Evolutionary conservation across 2,888 invertebrate genomes (phyloP).

Genomic region (Teleiodes luculella): DNA sequence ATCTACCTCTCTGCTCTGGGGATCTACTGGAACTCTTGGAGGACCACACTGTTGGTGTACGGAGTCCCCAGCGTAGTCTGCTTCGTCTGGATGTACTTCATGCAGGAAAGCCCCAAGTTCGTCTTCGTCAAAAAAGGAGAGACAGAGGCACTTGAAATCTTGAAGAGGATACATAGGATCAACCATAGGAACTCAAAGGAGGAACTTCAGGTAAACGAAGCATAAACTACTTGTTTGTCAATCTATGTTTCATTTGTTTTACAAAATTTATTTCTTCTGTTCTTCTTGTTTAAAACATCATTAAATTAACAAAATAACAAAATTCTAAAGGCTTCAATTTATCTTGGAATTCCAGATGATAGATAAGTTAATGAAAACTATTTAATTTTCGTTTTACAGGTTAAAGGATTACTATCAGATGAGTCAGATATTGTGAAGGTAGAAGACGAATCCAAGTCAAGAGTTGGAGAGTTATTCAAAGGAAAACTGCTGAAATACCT

Average conservation of each 20-base stretch:
- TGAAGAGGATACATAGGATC: slow-evolving; percentile 47
- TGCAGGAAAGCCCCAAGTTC: slow-evolving; percentile 89
- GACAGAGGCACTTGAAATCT: slow-evolving; percentile 70
- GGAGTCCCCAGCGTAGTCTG: slow-evolving; percentile 81
- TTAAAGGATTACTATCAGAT: slow-evolving; percentile 45
- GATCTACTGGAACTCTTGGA: slow-evolving; percentile 84
- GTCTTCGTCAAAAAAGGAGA: slow-evolving; percentile 78
- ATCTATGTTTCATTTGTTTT: too few species aligned
- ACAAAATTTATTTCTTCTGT: too few species aligned
- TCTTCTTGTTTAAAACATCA: too few species aligned
- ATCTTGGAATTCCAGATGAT: too few species aligned
- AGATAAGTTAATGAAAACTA: too few species aligned
- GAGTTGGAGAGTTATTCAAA: slow-evolving; percentile 52
- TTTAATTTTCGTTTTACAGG: slow-evolving; percentile 32
- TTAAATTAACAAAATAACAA: too few species aligned
- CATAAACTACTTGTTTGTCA: neutral
- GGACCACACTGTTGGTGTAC: slow-evolving; percentile 82
- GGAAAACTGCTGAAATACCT: slow-evolving; percentile 73
- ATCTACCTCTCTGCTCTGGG: slow-evolving; percentile 53
- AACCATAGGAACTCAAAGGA: slow-evolving; percentile 40
- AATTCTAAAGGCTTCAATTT: too few species aligned
- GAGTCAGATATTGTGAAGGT: neutral
- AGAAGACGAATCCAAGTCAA: neutral
- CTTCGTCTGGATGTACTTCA: slow-evolving; percentile 73
- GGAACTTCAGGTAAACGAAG: slow-evolving; percentile 39